Evolutionary conservation across 2,113 vertebrate species (phyloP).

Genomic region (Scartelaos histophorus): DNA sequence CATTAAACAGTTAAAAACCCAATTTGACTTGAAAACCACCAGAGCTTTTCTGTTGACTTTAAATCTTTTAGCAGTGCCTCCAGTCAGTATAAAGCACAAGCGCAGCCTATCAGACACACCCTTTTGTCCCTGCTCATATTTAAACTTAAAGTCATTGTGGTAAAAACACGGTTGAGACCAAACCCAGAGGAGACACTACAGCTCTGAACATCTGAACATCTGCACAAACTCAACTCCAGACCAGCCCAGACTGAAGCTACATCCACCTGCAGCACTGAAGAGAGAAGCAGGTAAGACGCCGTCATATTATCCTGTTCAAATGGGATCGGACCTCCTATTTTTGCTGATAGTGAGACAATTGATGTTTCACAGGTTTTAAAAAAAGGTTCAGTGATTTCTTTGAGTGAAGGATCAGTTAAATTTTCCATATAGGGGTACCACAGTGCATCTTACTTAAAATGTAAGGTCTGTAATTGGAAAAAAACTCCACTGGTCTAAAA

Average conservation of each 20-base stretch:
- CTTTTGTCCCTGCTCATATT: slow-evolving; percentile 38
- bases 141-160: slow-evolving; percentile 15
- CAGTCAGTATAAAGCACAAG: slow-evolving; percentile 38
- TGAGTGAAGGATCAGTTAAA: too few species aligned
- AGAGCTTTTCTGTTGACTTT: slow-evolving; percentile 28
- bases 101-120: slow-evolving; percentile 51
- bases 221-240: not conserved
- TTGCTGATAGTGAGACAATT: not conserved
- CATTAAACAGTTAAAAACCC: not conserved
- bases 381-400: too few species aligned
- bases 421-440: too few species aligned
- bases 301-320: too few species aligned
- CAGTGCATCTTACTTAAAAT: too few species aligned
- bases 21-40: not conserved
- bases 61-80: slow-evolving; percentile 29
- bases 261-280: not conserved
- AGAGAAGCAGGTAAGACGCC: not conserved
- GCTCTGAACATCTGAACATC: not conserved
- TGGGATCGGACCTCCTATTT: not conserved
- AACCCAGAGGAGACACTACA: not conserved
- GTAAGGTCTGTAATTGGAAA: too few species aligned
- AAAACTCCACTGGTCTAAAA: too few species aligned
- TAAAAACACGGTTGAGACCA: slow-evolving; percentile 6
- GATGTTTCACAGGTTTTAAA: not conserved
- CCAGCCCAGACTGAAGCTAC: not conserved